These are phyloP conservation scores for Anorthoa munda DNA, from an alignment of 2,888 invertebrate genomes.

Conservation along the genomic window DNA sequence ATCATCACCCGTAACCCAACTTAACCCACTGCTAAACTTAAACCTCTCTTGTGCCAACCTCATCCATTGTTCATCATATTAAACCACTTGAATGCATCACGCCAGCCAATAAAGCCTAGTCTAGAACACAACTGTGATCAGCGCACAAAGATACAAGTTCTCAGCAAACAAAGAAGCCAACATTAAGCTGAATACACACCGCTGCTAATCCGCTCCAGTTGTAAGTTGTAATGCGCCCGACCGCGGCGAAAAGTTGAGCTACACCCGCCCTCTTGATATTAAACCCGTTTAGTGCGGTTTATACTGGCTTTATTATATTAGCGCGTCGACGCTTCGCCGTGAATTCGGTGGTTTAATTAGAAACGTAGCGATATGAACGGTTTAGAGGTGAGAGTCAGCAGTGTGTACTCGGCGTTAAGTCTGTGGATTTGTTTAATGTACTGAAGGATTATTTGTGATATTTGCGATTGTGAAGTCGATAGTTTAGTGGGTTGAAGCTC, in stretches of 20 bases:
- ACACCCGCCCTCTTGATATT: conserved; percentile 84
- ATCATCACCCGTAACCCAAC: no score
- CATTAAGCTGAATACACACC: conserved; percentile 82
- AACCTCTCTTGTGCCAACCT: no score
- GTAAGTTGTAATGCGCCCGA: conserved; percentile 84
- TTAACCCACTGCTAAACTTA: no score
- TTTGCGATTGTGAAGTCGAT: conserved; percentile 43
- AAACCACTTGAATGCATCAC: conserved; percentile 33
- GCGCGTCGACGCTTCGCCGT: conserved; percentile 82
- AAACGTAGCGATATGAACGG: conserved; percentile 75
- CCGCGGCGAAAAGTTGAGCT: conserved; percentile 84
- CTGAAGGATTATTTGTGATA: conserved; percentile 59
- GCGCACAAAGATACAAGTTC: conserved; percentile 64
- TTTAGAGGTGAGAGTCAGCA: conserved; percentile 67
- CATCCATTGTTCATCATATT: conserved; percentile 2
- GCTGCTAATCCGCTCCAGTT: conserved; percentile 81
- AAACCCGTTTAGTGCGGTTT: conserved; percentile 88
- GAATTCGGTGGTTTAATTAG: conserved; percentile 85
- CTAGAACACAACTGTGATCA: conserved; percentile 66
- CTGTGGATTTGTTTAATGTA: conserved; percentile 67
- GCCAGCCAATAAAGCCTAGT: conserved; percentile 46
- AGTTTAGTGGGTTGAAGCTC: conserved; percentile 33
- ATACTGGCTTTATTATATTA: conserved; percentile 89
- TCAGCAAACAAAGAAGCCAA: conserved; percentile 81
- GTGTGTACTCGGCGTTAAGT: conserved; percentile 64